Base-by-base conservation (phyloP, 1,140 invertebrate species). In the Pseudomyrmex dendroicus region DNA sequence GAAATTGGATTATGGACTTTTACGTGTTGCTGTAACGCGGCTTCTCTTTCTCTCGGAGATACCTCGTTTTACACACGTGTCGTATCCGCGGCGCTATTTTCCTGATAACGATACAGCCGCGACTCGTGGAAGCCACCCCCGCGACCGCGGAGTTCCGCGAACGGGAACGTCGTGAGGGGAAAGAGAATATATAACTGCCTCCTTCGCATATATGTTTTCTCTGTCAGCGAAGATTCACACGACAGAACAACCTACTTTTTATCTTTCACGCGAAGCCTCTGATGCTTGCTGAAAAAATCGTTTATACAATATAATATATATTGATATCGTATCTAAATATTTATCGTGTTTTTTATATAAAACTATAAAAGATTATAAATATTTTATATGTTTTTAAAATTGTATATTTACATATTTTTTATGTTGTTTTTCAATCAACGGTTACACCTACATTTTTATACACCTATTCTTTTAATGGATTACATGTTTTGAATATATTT, bases 1-100 rank as follows among this genome's bases (percentile, higher is more conserved):
- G 44, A 80, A 80, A 80, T 72, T 80, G 76, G 76, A 80, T 80
- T 80, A 80, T 54, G 54, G 66, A 61, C 46, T 68, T 80, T 72
- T 72, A 66, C 35, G 62, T 77, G 74, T 56, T 20, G 74, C 52
- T 35, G 74, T 20, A n/a, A n/a, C 63, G 48, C 25, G 48, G 13
- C 52, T 70, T 70, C 35, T 56, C 22, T 17, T 35, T 48, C 44
- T 25, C 13, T 15, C 12, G 48, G 48, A 64, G 52, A 64, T 54
- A 73, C 5, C 74, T 68, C 63, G 63, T 57, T 78, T 78, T 35
- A 35, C 35, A 56, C 74, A 54, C 25, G 48, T 20, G 62, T 35
- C 7, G n/a, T 52, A 57, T 22, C 13, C 2, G 9, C 15, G 17
- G 46, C 35, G 52, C 35, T 44, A 57, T 56, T 35, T 25, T 35